These are phyloP conservation scores for Heliconius nattereri DNA, from an alignment of 1,140 invertebrate genomes.

Conservation along the genomic window DNA sequence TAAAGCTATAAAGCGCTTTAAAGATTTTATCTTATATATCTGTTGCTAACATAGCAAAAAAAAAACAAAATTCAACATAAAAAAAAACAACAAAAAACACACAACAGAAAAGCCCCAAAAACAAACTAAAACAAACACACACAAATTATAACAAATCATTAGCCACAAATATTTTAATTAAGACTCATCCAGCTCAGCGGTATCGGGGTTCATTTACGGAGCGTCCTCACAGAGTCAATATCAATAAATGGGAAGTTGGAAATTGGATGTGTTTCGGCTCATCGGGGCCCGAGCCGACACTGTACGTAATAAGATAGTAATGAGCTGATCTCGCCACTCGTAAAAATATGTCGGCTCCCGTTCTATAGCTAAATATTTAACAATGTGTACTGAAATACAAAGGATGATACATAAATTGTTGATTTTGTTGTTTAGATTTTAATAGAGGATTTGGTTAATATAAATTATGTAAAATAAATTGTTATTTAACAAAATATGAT, in stretches of 20 bases:
- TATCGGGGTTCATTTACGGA: slow-evolving; percentile 48
- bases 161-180: slow-evolving; percentile 16
- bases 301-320: slow-evolving; percentile 78
- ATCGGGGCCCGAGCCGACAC: slow-evolving; percentile 61
- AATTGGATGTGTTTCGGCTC: slow-evolving; percentile 80
- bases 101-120: background rate
- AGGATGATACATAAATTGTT: background rate
- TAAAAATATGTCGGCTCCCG: slow-evolving; percentile 77
- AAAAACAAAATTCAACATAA: too few relatives aligned
- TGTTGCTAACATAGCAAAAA: too few relatives aligned
- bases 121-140: background rate
- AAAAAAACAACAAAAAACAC: background rate
- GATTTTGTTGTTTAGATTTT: background rate
- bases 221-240: slow-evolving; percentile 78
- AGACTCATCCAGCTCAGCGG: slow-evolving; percentile 44
- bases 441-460: too few relatives aligned
- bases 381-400: slow-evolving; percentile 36
- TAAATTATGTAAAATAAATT: too few relatives aligned
- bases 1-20: too few relatives aligned
- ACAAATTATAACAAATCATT: slow-evolving; percentile 11
- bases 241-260: slow-evolving; percentile 79
- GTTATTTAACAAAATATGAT: too few relatives aligned
- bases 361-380: slow-evolving; percentile 75
- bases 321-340: slow-evolving; percentile 70
- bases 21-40: too few relatives aligned